These are phyloP conservation scores for Trachelus tabidus DNA, from an alignment of 2,888 invertebrate genomes.

Conservation along the genomic window DNA sequence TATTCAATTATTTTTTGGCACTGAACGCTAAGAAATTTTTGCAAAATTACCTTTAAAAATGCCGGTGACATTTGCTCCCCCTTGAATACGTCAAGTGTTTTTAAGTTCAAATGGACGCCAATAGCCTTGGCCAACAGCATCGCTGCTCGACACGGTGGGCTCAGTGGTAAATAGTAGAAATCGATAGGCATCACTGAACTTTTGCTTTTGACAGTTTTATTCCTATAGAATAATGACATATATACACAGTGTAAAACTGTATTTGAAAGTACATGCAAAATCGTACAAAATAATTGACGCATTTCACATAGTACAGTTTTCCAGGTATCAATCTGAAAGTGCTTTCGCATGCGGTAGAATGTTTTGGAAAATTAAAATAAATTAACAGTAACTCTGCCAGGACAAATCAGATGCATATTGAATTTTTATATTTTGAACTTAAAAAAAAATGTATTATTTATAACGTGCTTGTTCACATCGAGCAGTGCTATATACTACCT, in stretches of 20 bases:
- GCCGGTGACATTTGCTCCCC: constrained; percentile 76
- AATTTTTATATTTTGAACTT: neutral
- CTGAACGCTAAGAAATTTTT: neutral
- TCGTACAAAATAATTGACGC: neutral
- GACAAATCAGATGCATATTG: neutral
- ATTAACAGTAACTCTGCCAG: neutral
- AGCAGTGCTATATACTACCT: neutral
- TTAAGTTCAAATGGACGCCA: constrained; percentile 75
- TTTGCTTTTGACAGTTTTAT: constrained; percentile 26
- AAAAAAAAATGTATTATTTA: neutral
- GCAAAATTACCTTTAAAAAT: constrained; percentile 71
- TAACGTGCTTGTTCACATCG: neutral
- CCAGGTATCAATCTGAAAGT: neutral
- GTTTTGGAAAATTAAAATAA: neutral
- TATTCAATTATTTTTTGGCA: neutral
- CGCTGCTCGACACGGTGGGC: constrained; percentile 75
- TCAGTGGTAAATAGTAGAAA: constrained; percentile 75
- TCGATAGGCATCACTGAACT: constrained; percentile 64
- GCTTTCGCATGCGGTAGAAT: neutral
- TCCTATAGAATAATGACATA: neutral
- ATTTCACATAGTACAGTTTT: neutral
- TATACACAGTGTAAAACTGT: neutral
- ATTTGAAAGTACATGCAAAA: neutral
- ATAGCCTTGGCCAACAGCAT: constrained; percentile 74
- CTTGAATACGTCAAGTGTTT: constrained; percentile 71